A percentile compares a stretch with the other conserved stretches of the same genome.
Evolutionary conservation across 2,888 invertebrate genomes (phyloP).

Genomic region (Siphlonurus alternatus): DNA sequence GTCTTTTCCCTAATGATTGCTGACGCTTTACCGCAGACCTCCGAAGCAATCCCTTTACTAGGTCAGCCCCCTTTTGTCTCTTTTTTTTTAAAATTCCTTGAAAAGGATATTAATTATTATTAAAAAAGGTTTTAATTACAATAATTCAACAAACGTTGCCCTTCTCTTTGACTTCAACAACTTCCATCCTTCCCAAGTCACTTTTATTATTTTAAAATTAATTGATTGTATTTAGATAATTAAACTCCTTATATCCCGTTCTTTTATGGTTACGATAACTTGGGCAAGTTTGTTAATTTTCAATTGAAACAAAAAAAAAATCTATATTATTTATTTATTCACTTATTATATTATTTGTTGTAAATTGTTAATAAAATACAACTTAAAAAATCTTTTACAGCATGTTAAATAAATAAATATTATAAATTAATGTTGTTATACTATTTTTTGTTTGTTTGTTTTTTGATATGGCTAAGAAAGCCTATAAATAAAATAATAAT

Average conservation of each 20-base stretch:
- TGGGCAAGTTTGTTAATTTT: not conserved
- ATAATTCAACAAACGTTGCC: not conserved
- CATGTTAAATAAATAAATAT: not conserved
- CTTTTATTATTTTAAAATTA: not conserved
- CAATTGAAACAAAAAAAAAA: too few relatives aligned
- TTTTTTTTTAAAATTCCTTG: constrained; percentile 4
- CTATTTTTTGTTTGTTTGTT: not conserved
- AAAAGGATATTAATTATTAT: too few relatives aligned
- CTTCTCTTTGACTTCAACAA: not conserved
- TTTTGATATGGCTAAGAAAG: not conserved
- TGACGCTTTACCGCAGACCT: constrained; percentile 36
- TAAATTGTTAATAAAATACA: not conserved
- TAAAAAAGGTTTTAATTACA: too few relatives aligned
- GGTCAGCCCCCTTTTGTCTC: constrained; percentile 22
- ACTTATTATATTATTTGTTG: not conserved
- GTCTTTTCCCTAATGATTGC: constrained; percentile 36
- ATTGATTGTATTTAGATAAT: not conserved
- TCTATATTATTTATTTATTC: not conserved
- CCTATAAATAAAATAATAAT: not conserved
- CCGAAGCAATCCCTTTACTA: constrained; percentile 37
- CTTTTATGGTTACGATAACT: not conserved
- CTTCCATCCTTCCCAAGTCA: not conserved
- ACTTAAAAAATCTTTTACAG: not conserved
- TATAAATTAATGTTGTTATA: not conserved
- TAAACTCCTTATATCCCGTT: not conserved